A percentile compares a stretch with the other conserved stretches of the same genome.
Conservation (phyloP, 2,113 vertebrate genomes). For the Mionectes macconnelli region DNA sequence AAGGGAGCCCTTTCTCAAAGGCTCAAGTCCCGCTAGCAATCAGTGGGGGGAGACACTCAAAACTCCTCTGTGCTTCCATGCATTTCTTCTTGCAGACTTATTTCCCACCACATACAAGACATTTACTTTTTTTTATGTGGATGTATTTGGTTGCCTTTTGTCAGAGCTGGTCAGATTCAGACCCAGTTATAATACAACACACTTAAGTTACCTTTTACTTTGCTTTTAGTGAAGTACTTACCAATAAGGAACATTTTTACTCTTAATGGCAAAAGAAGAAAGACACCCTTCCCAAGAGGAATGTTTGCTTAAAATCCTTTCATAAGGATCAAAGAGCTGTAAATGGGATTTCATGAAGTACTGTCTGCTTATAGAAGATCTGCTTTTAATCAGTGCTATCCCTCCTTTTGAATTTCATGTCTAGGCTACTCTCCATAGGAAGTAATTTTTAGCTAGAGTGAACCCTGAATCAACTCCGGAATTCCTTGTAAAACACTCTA, state of each 20-base stretch:
- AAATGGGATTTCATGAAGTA: constrained; percentile 39
- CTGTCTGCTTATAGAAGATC: not conserved
- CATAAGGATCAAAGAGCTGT: constrained; percentile 51
- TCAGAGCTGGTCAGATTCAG: not conserved
- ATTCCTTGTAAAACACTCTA: not conserved
- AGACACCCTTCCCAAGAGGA: constrained; percentile 12
- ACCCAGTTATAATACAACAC: not conserved
- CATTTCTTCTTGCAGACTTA: not conserved
- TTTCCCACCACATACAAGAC: not conserved
- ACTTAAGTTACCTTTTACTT: not conserved
- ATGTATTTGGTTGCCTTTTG: not conserved
- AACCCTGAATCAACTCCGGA: not conserved
- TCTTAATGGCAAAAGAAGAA: constrained; percentile 10
- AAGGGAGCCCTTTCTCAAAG: not conserved
- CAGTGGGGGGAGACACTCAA: not conserved
- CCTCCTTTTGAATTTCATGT: not conserved
- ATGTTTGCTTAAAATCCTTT: constrained; percentile 28
- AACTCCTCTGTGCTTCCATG: not conserved
- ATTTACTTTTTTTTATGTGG: not conserved
- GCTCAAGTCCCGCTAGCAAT: not conserved
- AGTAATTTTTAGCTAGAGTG: constrained; percentile 1
- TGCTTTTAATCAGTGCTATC: constrained; percentile 26
- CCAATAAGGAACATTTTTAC: constrained; percentile 15
- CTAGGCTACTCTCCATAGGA: not conserved
- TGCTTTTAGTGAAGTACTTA: not conserved